Evolutionary conservation across 2,113 vertebrate genomes (phyloP), one percentile per base, ranked within the genome.

Genomic region (Eleginops maclovinus): DNA sequence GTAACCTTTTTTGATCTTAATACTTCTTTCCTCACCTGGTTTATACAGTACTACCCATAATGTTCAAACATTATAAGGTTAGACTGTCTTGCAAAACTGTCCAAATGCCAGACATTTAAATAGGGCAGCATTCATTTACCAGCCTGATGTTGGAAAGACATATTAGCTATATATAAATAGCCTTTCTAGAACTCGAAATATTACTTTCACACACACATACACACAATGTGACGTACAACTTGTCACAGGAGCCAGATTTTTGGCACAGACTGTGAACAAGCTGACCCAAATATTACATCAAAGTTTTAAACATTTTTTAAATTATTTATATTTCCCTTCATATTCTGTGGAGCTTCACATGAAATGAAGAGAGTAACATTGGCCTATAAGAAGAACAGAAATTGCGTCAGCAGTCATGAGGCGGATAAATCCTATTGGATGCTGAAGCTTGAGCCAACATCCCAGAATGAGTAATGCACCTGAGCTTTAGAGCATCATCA

Each of bases 121-220:
- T 59, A 43, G 13, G 78, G 60, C 63, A 40, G 53, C 55, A 21
- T 79, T 61, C 21, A 31, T 69, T 75, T 75, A 64, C 10, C 21
- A 78, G 66, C 67, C 71, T 5, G 59, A 66, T 54, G 66, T 19
- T 1, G 13, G 5, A n/a, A 54, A 61, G 53, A 24, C 53, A 26
- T 69, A 71, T 79, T 70, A 73, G 43, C 26, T 13, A 50, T 63
- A 68, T 88, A 87, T 84, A 86, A 82, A 73, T 85, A 87, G 82
- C 49, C 49, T 74, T 76, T 70, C 31, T 53, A 59, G 36, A 41
- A 31, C 60, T 40, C 36, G 44, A 82, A 84, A 87, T 79, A 82
- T 73, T 51, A 72, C 41, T 64, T 65, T 49, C 79, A 69, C 53
- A 53, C 61, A 79, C 50, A 68, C 24, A 79, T 3, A 64, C 17